Base-by-base conservation (phyloP, 2,888 invertebrate genomes). In the Drosophila diplacantha region DNA sequence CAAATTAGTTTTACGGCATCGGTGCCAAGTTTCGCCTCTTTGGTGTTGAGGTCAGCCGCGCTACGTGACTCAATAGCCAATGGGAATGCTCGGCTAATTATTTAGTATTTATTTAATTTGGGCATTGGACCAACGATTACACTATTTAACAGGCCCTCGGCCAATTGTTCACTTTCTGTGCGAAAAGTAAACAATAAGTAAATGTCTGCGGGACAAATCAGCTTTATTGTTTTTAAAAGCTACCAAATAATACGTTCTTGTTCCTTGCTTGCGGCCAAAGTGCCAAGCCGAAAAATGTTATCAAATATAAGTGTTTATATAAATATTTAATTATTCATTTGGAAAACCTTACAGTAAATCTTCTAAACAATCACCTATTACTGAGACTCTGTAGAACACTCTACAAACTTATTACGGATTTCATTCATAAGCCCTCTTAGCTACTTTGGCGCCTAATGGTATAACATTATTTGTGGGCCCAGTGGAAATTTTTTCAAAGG, bases 1-100 rank as follows among this genome's bases (percentile, higher is more conserved):
- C 80, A 83, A 80, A 81, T 83, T 80, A 83, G 76, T 83, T 80
- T 81, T 79, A 81, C 70, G 71, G 63, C 69, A 65, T 63, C 63
- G 79, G 65, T 53, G 60, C 26, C 32, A 38, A 24, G 59, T 34
- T 32, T 47, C 38, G 6, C 11, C 38, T 16, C 18, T 46, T 38
- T 11, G 61, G 22, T 34, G 50, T 49, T 62, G 34, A 44, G 64
- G 62, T 62, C 62, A 64, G 32, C 26, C 38, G 22, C 24, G 18
- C 32, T 51, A 67, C 65, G 68, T 65, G 68, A 65, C 67, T 67
- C 44, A 14, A 24, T 67, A 51, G 68, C 59, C 59, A 68, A 52
- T 39, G 53, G 34, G 29, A 34, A 44, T 26, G 24, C 4, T 7
- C 2, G 16, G 35, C 68, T 66, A 67, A 66, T 66, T 66, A 68